A percentile compares a stretch with the other conserved stretches of the same genome.
Conservation (phyloP, 1,140 invertebrate genomes). For the Pseudomyrmex concolor region DNA sequence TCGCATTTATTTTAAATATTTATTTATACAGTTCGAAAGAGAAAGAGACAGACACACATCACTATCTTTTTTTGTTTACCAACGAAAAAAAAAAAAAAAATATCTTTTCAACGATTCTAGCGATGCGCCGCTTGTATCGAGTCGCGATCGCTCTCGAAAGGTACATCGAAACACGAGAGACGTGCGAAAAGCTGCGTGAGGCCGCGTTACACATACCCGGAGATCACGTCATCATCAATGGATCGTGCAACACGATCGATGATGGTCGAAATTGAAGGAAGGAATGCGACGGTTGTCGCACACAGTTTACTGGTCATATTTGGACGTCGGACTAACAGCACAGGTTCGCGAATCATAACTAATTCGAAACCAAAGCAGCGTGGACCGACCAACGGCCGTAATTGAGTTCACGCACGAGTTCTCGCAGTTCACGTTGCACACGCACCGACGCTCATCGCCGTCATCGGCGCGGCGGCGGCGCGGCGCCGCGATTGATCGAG, state of each 20-base stretch:
- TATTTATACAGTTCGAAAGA: too few species aligned
- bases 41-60: too few species aligned
- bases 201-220: too few species aligned
- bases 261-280: background rate
- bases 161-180: background rate
- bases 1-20: too few species aligned
- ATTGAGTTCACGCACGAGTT: background rate
- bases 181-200: too few species aligned
- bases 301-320: background rate
- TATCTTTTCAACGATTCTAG: too few species aligned
- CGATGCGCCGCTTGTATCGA: too few species aligned
- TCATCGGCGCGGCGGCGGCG: too few species aligned
- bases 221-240: background rate
- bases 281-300: background rate
- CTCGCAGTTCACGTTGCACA: slow-evolving; percentile 26
- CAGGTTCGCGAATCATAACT: slow-evolving; percentile 55
- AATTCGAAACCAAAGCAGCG: slow-evolving; percentile 58
- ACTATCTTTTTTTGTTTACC: too few species aligned
- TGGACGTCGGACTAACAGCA: background rate
- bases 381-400: slow-evolving; percentile 20
- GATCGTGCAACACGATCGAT: slow-evolving; percentile 5
- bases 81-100: too few species aligned
- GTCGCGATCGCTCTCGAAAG: background rate
- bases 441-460: slow-evolving; percentile 3
- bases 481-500: slow-evolving; percentile 37